Evolutionary conservation across 2,888 invertebrate species (phyloP), one percentile per base, ranked within the genome.

Genomic region (Neuroscelio doddi): DNA sequence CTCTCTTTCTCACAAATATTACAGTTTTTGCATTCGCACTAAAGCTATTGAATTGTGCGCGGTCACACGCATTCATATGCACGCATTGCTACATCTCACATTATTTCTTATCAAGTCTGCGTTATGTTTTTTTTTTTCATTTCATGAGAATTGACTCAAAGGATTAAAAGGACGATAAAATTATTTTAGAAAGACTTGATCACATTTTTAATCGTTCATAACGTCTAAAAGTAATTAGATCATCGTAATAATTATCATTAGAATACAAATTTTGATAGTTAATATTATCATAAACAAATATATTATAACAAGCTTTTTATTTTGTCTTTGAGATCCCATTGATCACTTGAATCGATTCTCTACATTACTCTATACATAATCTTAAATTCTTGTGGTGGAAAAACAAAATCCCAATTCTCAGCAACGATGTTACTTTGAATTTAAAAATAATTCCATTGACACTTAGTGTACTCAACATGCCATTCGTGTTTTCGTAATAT

Each of bases 41-140:
- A 79, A 80, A 78, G 78, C 77, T 80, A 77, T 72, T n/a, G n/a
- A 64, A 64, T 70, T 75, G 77, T 81, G 87, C 66, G 86, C 85
- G 81, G 93, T 92, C 86, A 93, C 89, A 83, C 94, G 94, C 73
- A 93, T 88, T 86, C 93, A 94, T 86, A 95, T 95, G 86, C 97
- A 97, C 10, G 95, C 93, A 49, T 15, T 32, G 51, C 38, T 32
- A 32, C 32, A 42, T 47, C 24, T 39, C 10, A 10, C 39, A 38
- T 38, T 24, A 1, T 24, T 10, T 32, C 17, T 9, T 3, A 39
- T 17, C 32, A 39, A 46, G 39, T 39, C n/a, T 38, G 7, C 44
- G 32, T 47, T 41, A 38, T 38, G 39, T 29, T 44, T 15, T 44
- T 49, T 2, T 21, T n/a, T n/a, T n/a, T n/a, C 32, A 27, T 34